Conservation (phyloP, 2,797 vertebrate species). For the Capromys pilorides region DNA sequence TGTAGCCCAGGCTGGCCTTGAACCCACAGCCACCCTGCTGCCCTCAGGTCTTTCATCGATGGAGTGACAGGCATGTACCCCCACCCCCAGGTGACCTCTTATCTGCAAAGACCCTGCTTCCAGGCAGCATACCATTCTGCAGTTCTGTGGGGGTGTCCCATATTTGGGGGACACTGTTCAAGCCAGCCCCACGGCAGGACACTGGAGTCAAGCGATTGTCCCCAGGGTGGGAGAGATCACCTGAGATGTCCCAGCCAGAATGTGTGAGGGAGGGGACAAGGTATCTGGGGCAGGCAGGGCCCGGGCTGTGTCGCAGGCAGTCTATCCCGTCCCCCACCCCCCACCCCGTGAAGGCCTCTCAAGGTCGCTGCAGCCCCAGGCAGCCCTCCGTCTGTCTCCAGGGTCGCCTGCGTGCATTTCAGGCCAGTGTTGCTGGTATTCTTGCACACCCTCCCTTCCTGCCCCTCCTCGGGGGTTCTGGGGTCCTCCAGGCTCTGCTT, state of each 20-base stretch:
- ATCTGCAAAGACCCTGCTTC: neutral
- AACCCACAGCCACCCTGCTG: neutral
- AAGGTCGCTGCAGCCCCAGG: neutral
- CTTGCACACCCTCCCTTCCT: neutral
- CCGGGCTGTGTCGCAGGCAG: neutral
- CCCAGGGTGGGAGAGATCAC: accelerated
- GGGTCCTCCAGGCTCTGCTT: neutral
- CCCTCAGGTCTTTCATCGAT: neutral
- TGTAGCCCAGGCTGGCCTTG: neutral
- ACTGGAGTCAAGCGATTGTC: neutral
- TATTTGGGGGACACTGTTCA: neutral
- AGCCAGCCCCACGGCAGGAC: neutral
- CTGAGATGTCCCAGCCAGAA: neutral
- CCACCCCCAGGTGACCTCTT: neutral
- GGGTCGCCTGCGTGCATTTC: neutral
- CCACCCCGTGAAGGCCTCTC: no score
- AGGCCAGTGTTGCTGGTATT: neutral
- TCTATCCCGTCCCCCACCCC: no score
- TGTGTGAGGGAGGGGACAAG: neutral
- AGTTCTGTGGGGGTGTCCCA: no score
- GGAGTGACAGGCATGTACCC: neutral
- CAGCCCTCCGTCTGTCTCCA: neutral
- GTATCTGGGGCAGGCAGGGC: neutral
- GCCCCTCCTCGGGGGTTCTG: neutral
- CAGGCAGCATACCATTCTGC: neutral